Conservation (phyloP, 2,888 invertebrate species). For the Orthosia incerta region DNA sequence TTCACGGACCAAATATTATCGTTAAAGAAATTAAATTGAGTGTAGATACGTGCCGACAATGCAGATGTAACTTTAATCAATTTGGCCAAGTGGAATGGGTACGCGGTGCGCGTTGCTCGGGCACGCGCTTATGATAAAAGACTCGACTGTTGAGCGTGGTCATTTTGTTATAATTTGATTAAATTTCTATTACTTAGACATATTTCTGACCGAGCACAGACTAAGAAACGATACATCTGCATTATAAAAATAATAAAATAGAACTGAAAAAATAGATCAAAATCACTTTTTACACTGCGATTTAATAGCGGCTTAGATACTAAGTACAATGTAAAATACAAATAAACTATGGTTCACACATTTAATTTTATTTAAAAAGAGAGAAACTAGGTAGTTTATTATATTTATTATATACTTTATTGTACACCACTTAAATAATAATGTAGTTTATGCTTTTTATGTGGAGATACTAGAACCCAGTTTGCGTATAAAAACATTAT, state of each 20-base stretch:
- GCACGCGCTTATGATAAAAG: conserved; percentile 84
- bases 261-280: neutral
- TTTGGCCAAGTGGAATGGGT: conserved; percentile 79
- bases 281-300: neutral
- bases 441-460: too few relatives aligned
- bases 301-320: neutral
- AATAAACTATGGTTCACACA: too few relatives aligned
- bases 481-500: too few relatives aligned
- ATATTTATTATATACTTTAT: too few relatives aligned
- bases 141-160: conserved; percentile 76
- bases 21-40: conserved; percentile 63
- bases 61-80: conserved; percentile 85
- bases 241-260: neutral
- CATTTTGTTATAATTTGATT: conserved; percentile 87
- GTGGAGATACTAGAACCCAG: too few relatives aligned
- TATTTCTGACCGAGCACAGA: conserved; percentile 64
- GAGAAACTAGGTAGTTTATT: too few relatives aligned
- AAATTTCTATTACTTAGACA: conserved; percentile 83
- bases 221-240: conserved; percentile 23
- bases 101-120: conserved; percentile 67
- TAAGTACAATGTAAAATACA: neutral
- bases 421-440: too few relatives aligned
- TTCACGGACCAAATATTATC: conserved; percentile 42
- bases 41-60: conserved; percentile 73
- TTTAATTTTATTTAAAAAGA: too few relatives aligned